Percentiles rank a stretch among this genome's conserved stretches.
These are phyloP conservation scores for Peromyscus aztecus DNA, from an alignment of 2,797 vertebrate genomes.

Conservation along the genomic window DNA sequence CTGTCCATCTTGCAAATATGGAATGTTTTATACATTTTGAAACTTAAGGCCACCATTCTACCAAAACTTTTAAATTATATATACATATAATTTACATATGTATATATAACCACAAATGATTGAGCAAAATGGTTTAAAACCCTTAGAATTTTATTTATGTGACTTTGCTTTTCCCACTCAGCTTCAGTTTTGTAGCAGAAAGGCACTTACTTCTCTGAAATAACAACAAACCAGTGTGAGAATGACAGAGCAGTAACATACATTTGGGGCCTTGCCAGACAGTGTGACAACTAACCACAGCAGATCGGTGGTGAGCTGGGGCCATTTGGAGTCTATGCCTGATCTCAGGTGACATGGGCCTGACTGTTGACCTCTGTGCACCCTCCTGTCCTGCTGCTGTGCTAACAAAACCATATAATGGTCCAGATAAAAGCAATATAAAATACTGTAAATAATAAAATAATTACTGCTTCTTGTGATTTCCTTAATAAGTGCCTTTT, in stretches of 20 bases:
- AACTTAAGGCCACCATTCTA: not conserved
- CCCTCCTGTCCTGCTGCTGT: not conserved
- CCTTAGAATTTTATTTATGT: conserved; percentile 11
- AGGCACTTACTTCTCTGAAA: conserved; percentile 14
- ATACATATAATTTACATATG: not conserved
- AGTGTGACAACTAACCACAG: not conserved
- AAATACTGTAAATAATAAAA: not conserved
- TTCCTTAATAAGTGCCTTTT: conserved; percentile 38
- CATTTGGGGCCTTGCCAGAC: not conserved
- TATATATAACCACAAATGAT: not conserved
- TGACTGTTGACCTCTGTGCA: not conserved
- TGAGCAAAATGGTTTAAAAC: conserved; percentile 41
- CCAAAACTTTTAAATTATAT: not conserved
- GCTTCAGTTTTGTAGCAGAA: conserved; percentile 45
- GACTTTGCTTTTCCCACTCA: conserved; percentile 44
- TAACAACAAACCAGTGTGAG: not conserved
- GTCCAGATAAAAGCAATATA: not conserved
- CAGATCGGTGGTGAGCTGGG: not conserved
- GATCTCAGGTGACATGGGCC: no score
- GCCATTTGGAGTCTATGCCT: rapidly evolving
- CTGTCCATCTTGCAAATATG: not conserved
- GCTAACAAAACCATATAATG: not conserved
- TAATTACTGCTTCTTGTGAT: conserved; percentile 17
- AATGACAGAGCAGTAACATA: not conserved
- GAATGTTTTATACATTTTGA: not conserved